A percentile compares a stretch with the other conserved stretches of the same genome.
These are phyloP conservation scores for Episyrphus balteatus DNA, from an alignment of 1,140 invertebrate species.

Conservation along the genomic window DNA sequence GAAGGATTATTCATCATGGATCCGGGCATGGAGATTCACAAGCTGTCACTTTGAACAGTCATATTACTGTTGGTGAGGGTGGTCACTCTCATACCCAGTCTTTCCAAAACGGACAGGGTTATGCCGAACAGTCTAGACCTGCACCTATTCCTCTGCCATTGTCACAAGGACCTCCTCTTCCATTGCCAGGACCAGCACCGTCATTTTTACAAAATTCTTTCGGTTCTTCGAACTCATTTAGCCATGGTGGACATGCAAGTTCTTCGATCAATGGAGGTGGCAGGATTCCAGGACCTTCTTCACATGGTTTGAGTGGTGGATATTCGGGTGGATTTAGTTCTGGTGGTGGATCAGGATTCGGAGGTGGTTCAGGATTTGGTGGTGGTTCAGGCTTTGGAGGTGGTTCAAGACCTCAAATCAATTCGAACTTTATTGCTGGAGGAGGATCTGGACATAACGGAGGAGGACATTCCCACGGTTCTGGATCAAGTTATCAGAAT, in stretches of 20 bases:
- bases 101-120: not conserved
- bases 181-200: not conserved
- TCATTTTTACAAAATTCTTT: not conserved
- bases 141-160: not conserved
- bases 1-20: conserved; percentile 14
- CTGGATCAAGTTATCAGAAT: not conserved
- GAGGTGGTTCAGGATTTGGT: not conserved
- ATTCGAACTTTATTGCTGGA: not conserved
- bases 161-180: not conserved
- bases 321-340: not conserved
- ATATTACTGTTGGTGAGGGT: not conserved
- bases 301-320: not conserved
- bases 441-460: not conserved
- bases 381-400: not conserved
- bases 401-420: not conserved
- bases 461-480: not conserved
- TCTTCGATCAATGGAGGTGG: too few species aligned
- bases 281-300: too few species aligned
- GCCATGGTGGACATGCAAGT: too few species aligned
- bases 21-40: conserved; percentile 1
- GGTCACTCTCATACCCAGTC: not conserved
- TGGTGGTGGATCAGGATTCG: not conserved
- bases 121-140: not conserved
- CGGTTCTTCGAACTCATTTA: too few species aligned
- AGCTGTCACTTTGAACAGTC: conserved; percentile 2